phyloP scores from a whole-genome alignment of 1,140 invertebrate species.

The Ridgeia piscesae region DNA sequence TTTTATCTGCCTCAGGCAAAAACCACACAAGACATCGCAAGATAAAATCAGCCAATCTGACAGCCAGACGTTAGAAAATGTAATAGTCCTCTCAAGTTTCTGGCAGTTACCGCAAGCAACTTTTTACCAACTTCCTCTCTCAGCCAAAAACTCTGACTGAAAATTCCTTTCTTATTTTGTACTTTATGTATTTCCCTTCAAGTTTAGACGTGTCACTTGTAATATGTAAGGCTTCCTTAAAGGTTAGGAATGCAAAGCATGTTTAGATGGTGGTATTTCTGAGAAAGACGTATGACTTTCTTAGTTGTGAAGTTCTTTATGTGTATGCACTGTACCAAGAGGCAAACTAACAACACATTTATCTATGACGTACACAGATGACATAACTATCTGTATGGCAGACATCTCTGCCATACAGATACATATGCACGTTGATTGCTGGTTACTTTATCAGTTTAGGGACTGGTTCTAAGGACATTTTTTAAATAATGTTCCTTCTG shows the following conservation, averaged over 20 bases:
- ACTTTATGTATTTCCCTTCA: background rate
- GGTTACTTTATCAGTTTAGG: background rate
- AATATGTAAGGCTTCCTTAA: background rate
- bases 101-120: background rate
- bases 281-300: background rate
- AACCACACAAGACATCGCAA: background rate
- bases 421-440: background rate
- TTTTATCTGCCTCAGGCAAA: background rate
- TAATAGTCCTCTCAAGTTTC: background rate
- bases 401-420: background rate
- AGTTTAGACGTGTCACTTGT: background rate
- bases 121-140: conserved; percentile 5
- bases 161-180: conserved; percentile 2
- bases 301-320: background rate
- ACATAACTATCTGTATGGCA: background rate
- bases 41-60: background rate
- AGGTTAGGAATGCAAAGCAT: background rate
- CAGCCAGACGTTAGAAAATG: background rate
- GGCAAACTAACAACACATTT: background rate
- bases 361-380: background rate
- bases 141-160: background rate
- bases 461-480: background rate
- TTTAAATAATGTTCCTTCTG: background rate
- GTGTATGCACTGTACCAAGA: background rate
- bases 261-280: background rate